Evolutionary conservation across 2,888 invertebrate species (phyloP), one percentile per base, ranked within the genome.

Genomic region (Lasioglossum figueresi): DNA sequence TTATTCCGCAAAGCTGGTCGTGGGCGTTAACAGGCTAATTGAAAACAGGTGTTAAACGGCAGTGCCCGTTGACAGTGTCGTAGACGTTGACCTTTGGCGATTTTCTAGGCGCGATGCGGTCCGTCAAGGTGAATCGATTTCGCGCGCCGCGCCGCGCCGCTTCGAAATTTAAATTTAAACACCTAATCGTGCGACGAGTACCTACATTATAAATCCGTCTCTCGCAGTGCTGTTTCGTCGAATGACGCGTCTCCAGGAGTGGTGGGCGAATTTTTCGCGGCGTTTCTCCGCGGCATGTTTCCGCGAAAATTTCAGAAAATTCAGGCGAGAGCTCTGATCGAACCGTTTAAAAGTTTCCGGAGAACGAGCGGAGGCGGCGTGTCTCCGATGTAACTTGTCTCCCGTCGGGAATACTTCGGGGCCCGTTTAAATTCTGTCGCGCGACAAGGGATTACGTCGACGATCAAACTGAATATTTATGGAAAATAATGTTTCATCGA

Each of bases 31-130:
- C 34, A 31, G 19, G 31, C 19, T 63, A 63, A 70, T 23, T 40
- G 37, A 40, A 70, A 37, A n/a, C 40, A 40, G 37, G 68, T 68
- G 68, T 23, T 31, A 68, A 68, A 68, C 59, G 27, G 70, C 71
- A 59, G 63, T 52, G 76, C 76, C 82, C 88, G 85, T 90, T 87
- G 86, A 88, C 87, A 83, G 48, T 74, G 80, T 76, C 74, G 80
- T 81, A 85, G 79, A 86, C 75, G 72, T 76, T 83, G 83, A 79
- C 79, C 81, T 80, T 83, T 83, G 84, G 66, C 81, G 66, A 56
- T 77, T 80, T 79, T 66, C 81, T 82, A 82, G 72, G 59, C 63
- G 56, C 79, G 75, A 80, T 74, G 63, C n/a, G 48, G 31, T 34
- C 27, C 14, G 14, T 56, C 68, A 80, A 84, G 77, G 75, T 66